Evolutionary conservation across 2,888 invertebrate genomes (phyloP).

Genomic region (Zhuqinia jingwanae): DNA sequence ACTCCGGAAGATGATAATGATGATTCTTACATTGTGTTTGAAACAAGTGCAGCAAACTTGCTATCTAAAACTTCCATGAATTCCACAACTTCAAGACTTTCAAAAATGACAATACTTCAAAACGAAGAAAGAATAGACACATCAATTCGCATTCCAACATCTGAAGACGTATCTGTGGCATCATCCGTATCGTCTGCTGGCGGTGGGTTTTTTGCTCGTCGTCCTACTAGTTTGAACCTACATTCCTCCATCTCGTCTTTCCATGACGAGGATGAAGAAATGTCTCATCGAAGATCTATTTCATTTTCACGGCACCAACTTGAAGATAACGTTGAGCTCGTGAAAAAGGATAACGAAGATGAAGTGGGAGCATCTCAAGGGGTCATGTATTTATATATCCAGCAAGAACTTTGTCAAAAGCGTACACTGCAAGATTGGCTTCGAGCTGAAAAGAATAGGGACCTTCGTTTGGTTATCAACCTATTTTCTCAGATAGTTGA

Average conservation of each 20-base stretch:
- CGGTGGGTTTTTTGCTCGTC: conserved; percentile 74
- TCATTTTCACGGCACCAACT: background rate
- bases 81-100: background rate
- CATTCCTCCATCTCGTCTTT: conserved; percentile 69
- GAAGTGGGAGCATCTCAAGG: conserved; percentile 38
- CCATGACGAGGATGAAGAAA: conserved; percentile 47
- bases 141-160: conserved; percentile 60
- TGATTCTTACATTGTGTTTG: conserved; percentile 83
- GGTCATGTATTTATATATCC: conserved; percentile 89
- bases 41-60: conserved; percentile 21
- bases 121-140: conserved; percentile 32
- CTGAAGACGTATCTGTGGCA: conserved; percentile 58
- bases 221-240: conserved; percentile 75
- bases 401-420: conserved; percentile 97
- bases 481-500: conserved; percentile 95
- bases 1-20: conserved; percentile 72
- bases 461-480: conserved; percentile 83
- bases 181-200: conserved; percentile 62
- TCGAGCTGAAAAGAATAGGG: conserved; percentile 82
- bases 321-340: conserved; percentile 50
- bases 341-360: conserved; percentile 71
- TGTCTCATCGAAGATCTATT: conserved; percentile 7
- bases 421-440: conserved; percentile 97
- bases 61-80: conserved; percentile 10
- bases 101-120: background rate